These are phyloP conservation scores for Spizaetus ornatus DNA, from an alignment of 2,113 vertebrate genomes.

Conservation along the genomic window DNA sequence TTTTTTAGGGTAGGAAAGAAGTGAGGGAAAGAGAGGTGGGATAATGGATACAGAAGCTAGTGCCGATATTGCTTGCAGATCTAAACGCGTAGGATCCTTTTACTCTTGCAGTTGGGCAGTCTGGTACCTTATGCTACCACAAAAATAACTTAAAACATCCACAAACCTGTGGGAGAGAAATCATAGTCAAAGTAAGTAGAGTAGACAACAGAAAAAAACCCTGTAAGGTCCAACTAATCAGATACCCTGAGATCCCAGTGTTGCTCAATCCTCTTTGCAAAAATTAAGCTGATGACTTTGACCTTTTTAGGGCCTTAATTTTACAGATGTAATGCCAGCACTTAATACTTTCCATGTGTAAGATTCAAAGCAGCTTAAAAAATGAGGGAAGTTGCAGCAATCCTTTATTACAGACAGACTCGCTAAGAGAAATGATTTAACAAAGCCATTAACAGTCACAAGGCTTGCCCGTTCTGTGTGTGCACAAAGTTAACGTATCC, in stretches of 20 bases:
- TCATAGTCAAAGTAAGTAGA: background rate
- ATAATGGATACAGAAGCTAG: background rate
- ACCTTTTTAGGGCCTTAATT: conserved; percentile 56
- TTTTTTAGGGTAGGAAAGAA: background rate
- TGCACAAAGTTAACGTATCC: background rate
- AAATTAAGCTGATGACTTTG: conserved; percentile 55
- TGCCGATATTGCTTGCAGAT: background rate
- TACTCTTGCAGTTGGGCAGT: background rate
- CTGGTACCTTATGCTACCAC: background rate
- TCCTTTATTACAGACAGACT: conserved; percentile 44
- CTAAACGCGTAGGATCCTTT: background rate
- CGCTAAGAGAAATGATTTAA: conserved; percentile 38
- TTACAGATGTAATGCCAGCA: conserved; percentile 12
- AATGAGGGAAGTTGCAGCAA: conserved; percentile 46
- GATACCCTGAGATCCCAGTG: background rate
- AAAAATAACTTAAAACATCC: background rate
- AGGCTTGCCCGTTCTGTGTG: background rate
- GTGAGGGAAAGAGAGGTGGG: background rate
- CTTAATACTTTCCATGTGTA: conserved; percentile 36
- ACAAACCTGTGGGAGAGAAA: background rate
- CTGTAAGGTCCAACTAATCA: background rate
- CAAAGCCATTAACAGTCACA: conserved; percentile 50
- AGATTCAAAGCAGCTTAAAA: conserved; percentile 53
- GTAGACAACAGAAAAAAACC: background rate
- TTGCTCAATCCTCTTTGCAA: conserved; percentile 6